Conservation (phyloP, 2,797 vertebrate species). For the Dallia pectoralis region DNA sequence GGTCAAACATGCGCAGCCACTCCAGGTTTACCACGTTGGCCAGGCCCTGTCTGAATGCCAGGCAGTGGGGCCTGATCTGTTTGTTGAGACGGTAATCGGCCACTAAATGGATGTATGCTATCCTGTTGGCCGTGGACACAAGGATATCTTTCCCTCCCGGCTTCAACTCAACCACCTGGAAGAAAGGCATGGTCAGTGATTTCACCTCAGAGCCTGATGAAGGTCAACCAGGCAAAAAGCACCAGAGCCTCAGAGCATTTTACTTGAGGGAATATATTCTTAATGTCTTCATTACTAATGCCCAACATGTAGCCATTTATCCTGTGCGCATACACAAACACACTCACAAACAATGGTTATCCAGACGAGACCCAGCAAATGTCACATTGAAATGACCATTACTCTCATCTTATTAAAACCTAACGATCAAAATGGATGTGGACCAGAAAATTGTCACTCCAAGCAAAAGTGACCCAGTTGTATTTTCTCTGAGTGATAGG, state of each 20-base stretch:
- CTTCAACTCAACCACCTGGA: conserved; percentile 93
- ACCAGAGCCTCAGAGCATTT: not conserved
- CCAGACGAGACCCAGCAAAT: too few species aligned
- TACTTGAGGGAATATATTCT: conserved; percentile 2
- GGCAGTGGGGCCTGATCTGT: conserved; percentile 91
- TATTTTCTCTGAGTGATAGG: not conserved
- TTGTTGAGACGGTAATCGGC: conserved; percentile 95
- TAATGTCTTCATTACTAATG: not conserved
- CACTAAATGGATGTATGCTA: conserved; percentile 94
- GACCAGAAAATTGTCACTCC: not conserved
- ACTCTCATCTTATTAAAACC: too few species aligned
- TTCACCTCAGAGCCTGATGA: not conserved
- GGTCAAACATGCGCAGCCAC: conserved; percentile 99
- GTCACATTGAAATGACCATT: too few species aligned
- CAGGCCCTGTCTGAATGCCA: conserved; percentile 93
- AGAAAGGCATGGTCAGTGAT: conserved; percentile 13
- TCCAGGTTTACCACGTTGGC: conserved; percentile 96
- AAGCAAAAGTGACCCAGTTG: not conserved
- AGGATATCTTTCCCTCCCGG: conserved; percentile 92
- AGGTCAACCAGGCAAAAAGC: conserved; percentile 5
- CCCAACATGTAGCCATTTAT: too few species aligned
- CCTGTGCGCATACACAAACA: too few species aligned
- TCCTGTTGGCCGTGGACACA: conserved; percentile 93
- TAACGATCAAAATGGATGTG: not conserved
- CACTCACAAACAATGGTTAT: too few species aligned